Evolutionary conservation across 2,113 vertebrate species (phyloP).

Genomic region (Perognathus longimembris): DNA sequence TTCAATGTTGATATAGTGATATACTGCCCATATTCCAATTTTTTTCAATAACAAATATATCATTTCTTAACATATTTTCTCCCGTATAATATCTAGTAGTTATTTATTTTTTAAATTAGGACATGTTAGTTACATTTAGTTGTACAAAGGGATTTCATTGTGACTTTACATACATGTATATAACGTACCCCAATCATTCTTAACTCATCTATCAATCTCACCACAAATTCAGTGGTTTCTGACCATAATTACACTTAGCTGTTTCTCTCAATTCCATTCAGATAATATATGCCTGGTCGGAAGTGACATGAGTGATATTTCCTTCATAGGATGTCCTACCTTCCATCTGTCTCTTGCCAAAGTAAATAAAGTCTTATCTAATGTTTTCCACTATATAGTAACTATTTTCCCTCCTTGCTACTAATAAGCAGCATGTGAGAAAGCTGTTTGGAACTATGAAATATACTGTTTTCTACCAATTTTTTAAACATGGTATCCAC

Average conservation of each 20-base stretch:
- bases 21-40: neutral
- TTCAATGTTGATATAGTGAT: neutral
- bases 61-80: neutral
- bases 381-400: neutral
- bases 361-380: neutral
- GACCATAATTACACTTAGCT: neutral
- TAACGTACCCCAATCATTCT: no score
- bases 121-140: no score
- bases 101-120: neutral
- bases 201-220: no score
- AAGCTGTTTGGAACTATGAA: neutral
- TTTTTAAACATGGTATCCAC: neutral
- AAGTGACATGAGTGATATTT: neutral
- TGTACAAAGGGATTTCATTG: no score
- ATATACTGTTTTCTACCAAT: neutral
- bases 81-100: neutral
- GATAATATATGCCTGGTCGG: neutral
- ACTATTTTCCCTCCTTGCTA: neutral
- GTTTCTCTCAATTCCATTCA: neutral
- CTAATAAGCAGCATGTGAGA: neutral
- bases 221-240: no score
- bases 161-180: no score
- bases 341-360: neutral
- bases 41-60: neutral
- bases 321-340: neutral